These are phyloP conservation scores for Phorcus lineatus DNA, from an alignment of 2,888 invertebrate species.

Conservation along the genomic window DNA sequence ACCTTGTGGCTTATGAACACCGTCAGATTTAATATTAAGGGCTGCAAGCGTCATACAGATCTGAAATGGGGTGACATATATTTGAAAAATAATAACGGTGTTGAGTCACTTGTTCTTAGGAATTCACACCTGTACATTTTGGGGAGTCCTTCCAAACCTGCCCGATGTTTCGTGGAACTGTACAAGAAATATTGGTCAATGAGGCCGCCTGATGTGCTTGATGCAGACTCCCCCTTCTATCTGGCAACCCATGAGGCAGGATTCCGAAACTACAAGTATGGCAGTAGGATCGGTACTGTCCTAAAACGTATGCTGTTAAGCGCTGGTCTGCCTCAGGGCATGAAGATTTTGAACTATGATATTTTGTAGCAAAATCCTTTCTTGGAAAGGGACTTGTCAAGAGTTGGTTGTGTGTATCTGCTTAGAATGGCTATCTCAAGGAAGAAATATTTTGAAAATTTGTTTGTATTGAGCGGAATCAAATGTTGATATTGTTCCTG, in stretches of 20 bases:
- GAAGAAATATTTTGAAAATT: too few species aligned
- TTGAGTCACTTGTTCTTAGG: not conserved
- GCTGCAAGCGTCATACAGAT: not conserved
- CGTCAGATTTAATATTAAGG: not conserved
- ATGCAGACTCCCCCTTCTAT: not conserved
- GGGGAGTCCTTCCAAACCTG: not conserved
- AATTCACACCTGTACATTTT: not conserved
- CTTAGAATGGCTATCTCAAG: too few species aligned
- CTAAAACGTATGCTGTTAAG: too few species aligned
- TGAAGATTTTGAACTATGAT: too few species aligned
- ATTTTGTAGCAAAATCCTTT: too few species aligned
- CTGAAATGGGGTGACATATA: constrained; percentile 18
- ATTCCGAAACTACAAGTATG: too few species aligned
- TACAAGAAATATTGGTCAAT: not conserved
- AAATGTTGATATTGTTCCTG: too few species aligned
- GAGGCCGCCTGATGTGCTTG: not conserved
- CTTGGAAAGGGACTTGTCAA: too few species aligned
- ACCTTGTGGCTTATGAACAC: constrained; percentile 23
- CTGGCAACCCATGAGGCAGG: not conserved
- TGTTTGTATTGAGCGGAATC: too few species aligned
- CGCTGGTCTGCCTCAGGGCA: too few species aligned
- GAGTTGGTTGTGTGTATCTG: too few species aligned
- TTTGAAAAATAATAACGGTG: not conserved
- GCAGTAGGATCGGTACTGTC: too few species aligned
- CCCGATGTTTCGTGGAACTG: constrained; percentile 6